phyloP scores from a whole-genome alignment of 2,113 vertebrate genomes.

The Muntiacus muntjak region DNA sequence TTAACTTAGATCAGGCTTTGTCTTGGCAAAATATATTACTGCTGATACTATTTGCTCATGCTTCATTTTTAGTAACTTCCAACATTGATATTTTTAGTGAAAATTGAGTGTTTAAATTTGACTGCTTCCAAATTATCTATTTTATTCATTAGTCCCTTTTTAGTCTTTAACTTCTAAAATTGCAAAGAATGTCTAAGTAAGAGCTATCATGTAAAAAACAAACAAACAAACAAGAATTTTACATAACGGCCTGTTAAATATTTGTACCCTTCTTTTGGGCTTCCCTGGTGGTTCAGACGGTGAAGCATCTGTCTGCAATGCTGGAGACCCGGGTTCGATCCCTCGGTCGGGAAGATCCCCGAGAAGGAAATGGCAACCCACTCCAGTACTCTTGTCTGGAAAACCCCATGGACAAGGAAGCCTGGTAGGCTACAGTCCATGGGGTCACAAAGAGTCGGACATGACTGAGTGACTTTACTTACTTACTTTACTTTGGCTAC shows the following conservation, averaged over 20 bases:
- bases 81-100: not conserved
- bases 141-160: not conserved
- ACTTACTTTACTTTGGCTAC: not conserved
- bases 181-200: not conserved
- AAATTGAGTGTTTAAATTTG: not conserved
- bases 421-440: too few species aligned
- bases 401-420: too few species aligned
- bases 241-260: not conserved
- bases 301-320: too few species aligned
- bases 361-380: too few species aligned
- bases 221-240: not conserved
- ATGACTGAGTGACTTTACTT: too few species aligned
- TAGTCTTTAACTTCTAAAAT: slow-evolving; percentile 30
- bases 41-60: not conserved
- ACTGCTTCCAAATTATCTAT: not conserved
- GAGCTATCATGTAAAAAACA: not conserved
- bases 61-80: not conserved
- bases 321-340: too few species aligned
- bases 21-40: not conserved
- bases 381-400: too few species aligned
- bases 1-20: not conserved
- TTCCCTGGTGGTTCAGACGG: too few species aligned
- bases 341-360: too few species aligned
- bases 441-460: too few species aligned
- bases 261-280: not conserved